Base-by-base conservation (phyloP, 2,888 invertebrate genomes). In the Patella ulyssiponensis region DNA sequence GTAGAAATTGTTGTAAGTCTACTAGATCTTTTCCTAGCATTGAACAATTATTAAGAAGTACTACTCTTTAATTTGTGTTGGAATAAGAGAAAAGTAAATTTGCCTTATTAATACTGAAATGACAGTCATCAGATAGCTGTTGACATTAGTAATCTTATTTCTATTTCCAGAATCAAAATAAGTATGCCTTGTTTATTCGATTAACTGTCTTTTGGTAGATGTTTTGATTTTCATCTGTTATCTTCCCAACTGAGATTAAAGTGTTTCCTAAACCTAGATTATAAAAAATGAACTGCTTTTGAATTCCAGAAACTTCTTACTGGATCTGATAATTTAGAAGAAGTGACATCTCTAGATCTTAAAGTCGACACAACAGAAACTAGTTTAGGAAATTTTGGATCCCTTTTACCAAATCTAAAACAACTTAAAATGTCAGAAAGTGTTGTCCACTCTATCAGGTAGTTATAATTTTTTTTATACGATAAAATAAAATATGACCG, bases 321-420 rank as follows among this genome's bases (percentile, higher is more conserved):
- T 17, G 92, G 91, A 20, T 86, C 87, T 20, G 91, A 92, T 69
- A 88, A 92, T 81, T 83, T 92, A 53, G 88, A 89, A 64, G 85
- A 88, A 56, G 90, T 92, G 9, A 79, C 84, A n/a, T 87, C 85
- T 69, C 81, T 92, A 75, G 91, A 92, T 80, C 84, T 92, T 86
- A 91, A 90, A 81, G 92, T 92, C 4, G 89, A 92, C 79, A 91
- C 92, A 17, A 83, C 88, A 52, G 91, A 91, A 75, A 91, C 90
- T 11, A 91, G 91, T 84, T 86, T 92, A 15, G 91, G 91, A 53
- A 92, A 92, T 83, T 91, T 92, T 82, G 92, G 92, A 27, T 81
- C 87, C 53, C 83, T 90, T 54, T 79, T 92, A 71, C 91, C 91
- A 53, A 91, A 90, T 79, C 84, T 92, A 20, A 78, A 81, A 33